phyloP scores from a whole-genome alignment of 2,113 vertebrate species.

The Regulus satrapa region DNA sequence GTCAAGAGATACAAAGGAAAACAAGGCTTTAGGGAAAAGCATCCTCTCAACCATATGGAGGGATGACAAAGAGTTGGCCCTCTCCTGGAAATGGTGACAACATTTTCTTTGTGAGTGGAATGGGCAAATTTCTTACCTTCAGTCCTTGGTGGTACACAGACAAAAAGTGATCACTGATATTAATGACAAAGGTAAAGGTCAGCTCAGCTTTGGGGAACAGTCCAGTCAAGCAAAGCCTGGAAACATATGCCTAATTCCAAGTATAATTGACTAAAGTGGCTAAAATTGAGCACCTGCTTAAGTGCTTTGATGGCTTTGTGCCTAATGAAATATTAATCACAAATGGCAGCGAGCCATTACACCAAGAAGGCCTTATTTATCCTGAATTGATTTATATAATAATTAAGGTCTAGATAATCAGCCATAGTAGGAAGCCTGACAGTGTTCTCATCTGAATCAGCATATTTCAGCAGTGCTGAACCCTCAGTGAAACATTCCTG shows the following conservation, averaged over 20 bases:
- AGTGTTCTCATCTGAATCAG: not conserved
- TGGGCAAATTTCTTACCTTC: not conserved
- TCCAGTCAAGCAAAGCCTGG: not conserved
- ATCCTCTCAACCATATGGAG: not conserved
- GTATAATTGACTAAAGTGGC: conserved; percentile 34
- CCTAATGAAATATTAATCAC: conserved; percentile 65
- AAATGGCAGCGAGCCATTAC: conserved; percentile 28
- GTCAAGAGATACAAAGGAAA: not conserved
- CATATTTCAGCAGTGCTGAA: not conserved
- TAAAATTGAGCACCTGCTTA: conserved; percentile 53
- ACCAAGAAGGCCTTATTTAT: conserved; percentile 42
- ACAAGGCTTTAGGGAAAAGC: not conserved
- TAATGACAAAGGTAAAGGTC: not conserved
- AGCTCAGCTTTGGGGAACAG: not conserved
- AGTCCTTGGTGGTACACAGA: not conserved
- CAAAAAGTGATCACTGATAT: not conserved
- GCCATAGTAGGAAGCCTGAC: not conserved
- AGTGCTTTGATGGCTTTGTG: conserved; percentile 37
- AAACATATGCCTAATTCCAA: conserved; percentile 23
- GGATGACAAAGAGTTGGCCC: fast-evolving
- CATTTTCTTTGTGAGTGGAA: not conserved
- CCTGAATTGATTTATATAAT: conserved; percentile 38
- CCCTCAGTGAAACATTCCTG: not conserved
- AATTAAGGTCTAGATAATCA: conserved; percentile 35
- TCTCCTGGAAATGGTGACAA: not conserved